These are phyloP conservation scores for Branchinecta sandiegonensis DNA, from an alignment of 2,888 invertebrate genomes.

Conservation along the genomic window DNA sequence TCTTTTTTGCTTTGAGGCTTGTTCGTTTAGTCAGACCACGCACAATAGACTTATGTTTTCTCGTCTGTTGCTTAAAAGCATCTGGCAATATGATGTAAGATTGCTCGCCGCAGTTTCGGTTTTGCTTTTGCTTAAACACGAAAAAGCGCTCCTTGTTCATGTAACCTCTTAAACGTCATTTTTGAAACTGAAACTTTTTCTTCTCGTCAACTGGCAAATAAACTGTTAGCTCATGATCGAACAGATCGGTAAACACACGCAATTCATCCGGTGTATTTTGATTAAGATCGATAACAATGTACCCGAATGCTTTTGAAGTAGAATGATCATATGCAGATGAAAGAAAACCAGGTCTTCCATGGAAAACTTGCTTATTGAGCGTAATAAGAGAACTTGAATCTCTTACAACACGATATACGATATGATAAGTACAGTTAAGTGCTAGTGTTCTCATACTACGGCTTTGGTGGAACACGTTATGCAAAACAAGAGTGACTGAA, in stretches of 20 bases:
- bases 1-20: background rate
- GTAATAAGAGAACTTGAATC: constrained; percentile 15
- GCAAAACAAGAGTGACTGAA: too few relatives aligned
- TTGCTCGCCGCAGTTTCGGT: constrained; percentile 4
- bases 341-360: background rate
- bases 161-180: constrained; percentile 6
- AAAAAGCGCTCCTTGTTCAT: background rate
- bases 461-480: too few relatives aligned
- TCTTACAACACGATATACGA: background rate
- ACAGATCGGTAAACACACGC: constrained; percentile 3
- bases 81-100: constrained; percentile 12
- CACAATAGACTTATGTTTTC: background rate
- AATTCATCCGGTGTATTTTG: constrained; percentile 9
- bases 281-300: constrained; percentile 7
- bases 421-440: background rate
- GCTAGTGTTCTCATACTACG: background rate
- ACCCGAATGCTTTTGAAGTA: constrained; percentile 6
- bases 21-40: background rate
- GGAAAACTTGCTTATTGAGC: background rate
- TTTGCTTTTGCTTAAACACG: background rate
- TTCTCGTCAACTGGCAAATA: background rate
- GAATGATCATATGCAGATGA: background rate
- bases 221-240: background rate
- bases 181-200: background rate
- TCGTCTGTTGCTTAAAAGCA: background rate